These are phyloP conservation scores for Cynodonichthys magdalenae DNA, from an alignment of 2,797 vertebrate genomes.

Conservation along the genomic window DNA sequence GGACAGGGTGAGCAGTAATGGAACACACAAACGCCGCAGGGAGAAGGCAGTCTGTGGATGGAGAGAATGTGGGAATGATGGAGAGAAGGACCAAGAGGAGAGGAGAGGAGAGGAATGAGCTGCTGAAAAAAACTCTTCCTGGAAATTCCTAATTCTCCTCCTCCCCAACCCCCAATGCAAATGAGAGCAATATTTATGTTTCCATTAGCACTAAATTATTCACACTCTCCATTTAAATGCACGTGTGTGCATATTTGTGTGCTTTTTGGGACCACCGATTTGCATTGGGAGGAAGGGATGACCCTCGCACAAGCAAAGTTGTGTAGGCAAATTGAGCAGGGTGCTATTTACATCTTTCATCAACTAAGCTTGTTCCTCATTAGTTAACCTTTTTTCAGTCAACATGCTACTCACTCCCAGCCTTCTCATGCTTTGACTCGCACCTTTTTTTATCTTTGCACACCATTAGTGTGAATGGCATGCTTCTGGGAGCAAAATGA, in stretches of 20 bases:
- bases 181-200: constrained; percentile 80
- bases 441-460: constrained; percentile 37
- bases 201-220: constrained; percentile 82
- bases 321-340: constrained; percentile 72
- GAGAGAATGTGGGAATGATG: constrained; percentile 71
- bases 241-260: constrained; percentile 3
- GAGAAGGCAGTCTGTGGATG: constrained; percentile 58
- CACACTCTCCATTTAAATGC: constrained; percentile 46
- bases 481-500: background rate
- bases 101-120: constrained; percentile 21
- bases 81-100: constrained; percentile 45
- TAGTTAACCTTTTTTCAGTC: constrained; percentile 76
- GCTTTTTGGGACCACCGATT: constrained; percentile 29
- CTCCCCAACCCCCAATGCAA: constrained; percentile 59
- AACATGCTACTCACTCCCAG: constrained; percentile 55
- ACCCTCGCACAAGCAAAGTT: constrained; percentile 43
- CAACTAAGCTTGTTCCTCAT: constrained; percentile 71
- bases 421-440: constrained; percentile 28
- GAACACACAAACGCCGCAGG: constrained; percentile 73
- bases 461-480: constrained; percentile 5
- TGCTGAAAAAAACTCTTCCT: constrained; percentile 58
- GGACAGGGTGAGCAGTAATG: constrained; percentile 77
- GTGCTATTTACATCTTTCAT: constrained; percentile 79
- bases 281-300: constrained; percentile 36
- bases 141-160: constrained; percentile 67